Evolutionary conservation across 2,113 vertebrate genomes (phyloP), one percentile per base, ranked within the genome.

Genomic region (Piprites chloris): DNA sequence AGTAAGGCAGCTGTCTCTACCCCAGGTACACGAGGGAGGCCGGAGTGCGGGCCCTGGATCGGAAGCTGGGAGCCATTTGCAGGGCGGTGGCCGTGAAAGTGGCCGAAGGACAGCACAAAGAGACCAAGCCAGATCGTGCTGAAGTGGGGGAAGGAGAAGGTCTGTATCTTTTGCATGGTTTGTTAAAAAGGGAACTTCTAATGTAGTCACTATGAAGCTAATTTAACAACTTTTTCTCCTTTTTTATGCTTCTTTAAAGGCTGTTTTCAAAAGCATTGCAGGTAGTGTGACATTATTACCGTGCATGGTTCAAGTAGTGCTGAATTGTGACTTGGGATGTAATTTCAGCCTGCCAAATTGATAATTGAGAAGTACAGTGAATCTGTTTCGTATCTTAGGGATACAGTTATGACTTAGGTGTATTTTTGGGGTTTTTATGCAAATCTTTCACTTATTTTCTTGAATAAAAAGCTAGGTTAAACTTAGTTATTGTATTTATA

Each of bases 1-100:
- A 65, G 9, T 93, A 35, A 76, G 39, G n/a, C 46, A 5, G 0
- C 26, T 89, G 67, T 95, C 39, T 82, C 39, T 94, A 6, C 8
- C 5, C 1, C 87, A 99, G 99, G 37, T 99, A 99, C 83, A 99
- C 99, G 7, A 97, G 99, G 18, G 99, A 99, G 96, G 99, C 99
- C 0, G 99, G 99, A 4, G 99, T 99, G 27, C 99, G 99, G n/a
- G 99, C 99, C 19, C 98, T 99, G 81, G 99, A 99, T 84, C 98
- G 99, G 88, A 99, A 99, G 96, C 97, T 99, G 17, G 99, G 99
- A 37, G 99, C 99, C 13, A 98, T 99, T 79, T 99, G 99, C 97
- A 98, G 99, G 49, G 99, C 99, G 0, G 99, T 99, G 87, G 99
- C 99, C 5, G 99, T 99, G 53, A 99, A 99, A 85, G 99, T 99